These are phyloP conservation scores for Schizaphis graminum DNA, from an alignment of 2,888 invertebrate species.

Conservation along the genomic window DNA sequence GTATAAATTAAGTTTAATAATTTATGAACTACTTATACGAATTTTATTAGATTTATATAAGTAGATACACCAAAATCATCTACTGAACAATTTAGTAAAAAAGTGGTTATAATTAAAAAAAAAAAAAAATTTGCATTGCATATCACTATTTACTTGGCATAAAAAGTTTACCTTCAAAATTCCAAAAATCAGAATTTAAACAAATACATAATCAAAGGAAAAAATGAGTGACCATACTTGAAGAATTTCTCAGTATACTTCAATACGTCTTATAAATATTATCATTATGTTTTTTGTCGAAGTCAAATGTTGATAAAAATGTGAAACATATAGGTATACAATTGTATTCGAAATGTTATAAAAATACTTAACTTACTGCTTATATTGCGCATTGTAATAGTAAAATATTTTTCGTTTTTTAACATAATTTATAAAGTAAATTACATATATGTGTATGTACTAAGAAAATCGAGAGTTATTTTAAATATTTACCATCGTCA, in stretches of 20 bases:
- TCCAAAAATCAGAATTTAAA: background rate
- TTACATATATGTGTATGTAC: background rate
- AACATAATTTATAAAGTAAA: background rate
- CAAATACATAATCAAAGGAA: background rate
- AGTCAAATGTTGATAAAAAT: background rate
- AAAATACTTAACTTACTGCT: background rate
- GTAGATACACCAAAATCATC: background rate
- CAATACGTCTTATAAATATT: background rate
- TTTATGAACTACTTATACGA: background rate
- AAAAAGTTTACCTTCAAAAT: background rate
- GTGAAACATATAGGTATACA: background rate
- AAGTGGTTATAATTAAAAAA: background rate
- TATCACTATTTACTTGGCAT: background rate
- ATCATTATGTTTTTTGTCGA: background rate
- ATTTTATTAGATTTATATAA: background rate
- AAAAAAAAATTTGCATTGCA: background rate
- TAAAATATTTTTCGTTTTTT: background rate
- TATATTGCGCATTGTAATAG: background rate
- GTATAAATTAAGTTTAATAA: background rate
- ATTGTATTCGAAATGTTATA: background rate
- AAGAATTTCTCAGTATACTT: background rate
- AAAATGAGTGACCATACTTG: background rate
- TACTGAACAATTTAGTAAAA: background rate
- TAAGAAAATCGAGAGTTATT: background rate
- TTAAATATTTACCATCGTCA: background rate